A percentile compares a stretch with the other conserved stretches of the same genome.
phyloP scores from a whole-genome alignment of 2,888 invertebrate species.

The Clitarchus hookeri region DNA sequence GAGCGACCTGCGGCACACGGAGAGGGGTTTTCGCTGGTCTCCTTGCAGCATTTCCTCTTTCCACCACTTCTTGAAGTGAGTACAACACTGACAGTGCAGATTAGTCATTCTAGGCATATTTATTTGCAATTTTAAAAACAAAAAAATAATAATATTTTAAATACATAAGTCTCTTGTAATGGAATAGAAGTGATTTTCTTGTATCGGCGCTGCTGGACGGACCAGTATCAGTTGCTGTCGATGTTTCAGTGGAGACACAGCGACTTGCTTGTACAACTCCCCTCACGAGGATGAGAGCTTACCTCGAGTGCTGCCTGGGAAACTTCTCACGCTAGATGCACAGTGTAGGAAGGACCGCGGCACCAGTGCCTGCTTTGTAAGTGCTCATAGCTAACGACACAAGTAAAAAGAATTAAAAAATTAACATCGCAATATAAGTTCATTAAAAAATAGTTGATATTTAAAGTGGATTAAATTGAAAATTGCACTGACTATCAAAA shows the following conservation, averaged over 20 bases:
- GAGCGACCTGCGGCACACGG: slow-evolving; percentile 92
- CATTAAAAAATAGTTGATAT: no score
- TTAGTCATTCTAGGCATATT: no score
- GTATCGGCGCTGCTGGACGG: neutral
- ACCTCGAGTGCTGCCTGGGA: slow-evolving; percentile 86
- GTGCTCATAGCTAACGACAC: slow-evolving; percentile 48
- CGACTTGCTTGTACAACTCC: slow-evolving; percentile 89
- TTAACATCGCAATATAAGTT: no score
- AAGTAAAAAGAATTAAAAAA: neutral
- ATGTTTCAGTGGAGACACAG: slow-evolving; percentile 83
- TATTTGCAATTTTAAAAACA: no score
- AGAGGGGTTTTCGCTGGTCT: slow-evolving; percentile 94
- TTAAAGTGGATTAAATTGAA: no score
- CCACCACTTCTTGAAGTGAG: slow-evolving; percentile 93
- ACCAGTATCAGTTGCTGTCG: neutral
- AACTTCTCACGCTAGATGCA: slow-evolving; percentile 85
- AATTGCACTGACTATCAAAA: no score
- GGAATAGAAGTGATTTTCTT: no score
- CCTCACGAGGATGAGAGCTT: slow-evolving; percentile 92
- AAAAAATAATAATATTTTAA: no score
- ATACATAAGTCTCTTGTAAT: no score
- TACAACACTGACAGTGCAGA: slow-evolving; percentile 38
- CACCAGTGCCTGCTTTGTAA: slow-evolving; percentile 80
- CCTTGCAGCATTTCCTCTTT: slow-evolving; percentile 91
- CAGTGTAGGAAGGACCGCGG: slow-evolving; percentile 92